A percentile compares a stretch with the other conserved stretches of the same genome.
These are phyloP conservation scores for Zaprionus kolodkinae DNA, from an alignment of 1,140 invertebrate species.

Conservation along the genomic window DNA sequence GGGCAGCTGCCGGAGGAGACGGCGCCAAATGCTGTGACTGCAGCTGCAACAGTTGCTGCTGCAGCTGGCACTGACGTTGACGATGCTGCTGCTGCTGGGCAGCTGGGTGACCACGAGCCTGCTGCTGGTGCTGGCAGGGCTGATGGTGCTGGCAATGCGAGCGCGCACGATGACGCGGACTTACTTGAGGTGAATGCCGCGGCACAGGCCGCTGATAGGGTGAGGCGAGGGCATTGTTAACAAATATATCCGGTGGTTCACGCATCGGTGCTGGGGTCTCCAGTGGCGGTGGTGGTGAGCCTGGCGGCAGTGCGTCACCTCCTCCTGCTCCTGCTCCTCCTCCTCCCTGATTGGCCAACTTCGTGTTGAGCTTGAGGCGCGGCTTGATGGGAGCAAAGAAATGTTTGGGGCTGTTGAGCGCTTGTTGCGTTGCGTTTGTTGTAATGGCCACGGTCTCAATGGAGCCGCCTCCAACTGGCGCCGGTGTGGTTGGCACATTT, in stretches of 20 bases:
- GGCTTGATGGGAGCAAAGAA: slow-evolving; percentile 83
- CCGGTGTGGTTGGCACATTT: slow-evolving; percentile 42
- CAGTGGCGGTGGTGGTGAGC: slow-evolving; percentile 62
- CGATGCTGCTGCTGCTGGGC: slow-evolving; percentile 39
- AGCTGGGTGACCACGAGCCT: slow-evolving; percentile 5
- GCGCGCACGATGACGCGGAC: slow-evolving; percentile 68
- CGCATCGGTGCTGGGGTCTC: slow-evolving; percentile 32
- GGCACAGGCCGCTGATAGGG: slow-evolving; percentile 67
- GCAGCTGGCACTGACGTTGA: slow-evolving; percentile 20
- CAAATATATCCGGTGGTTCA: slow-evolving; percentile 78
- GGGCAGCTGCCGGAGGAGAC: slow-evolving; percentile 13
- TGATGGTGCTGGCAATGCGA: slow-evolving; percentile 55
- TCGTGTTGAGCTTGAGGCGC: slow-evolving; percentile 77
- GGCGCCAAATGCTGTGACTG: slow-evolving; percentile 8
- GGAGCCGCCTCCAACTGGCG: slow-evolving; percentile 14
- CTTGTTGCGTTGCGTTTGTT: slow-evolving; percentile 68
- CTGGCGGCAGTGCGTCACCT: slow-evolving; percentile 52
- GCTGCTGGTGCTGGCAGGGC: slow-evolving; percentile 17
- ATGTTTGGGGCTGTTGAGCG: slow-evolving; percentile 78
- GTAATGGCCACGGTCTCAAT: slow-evolving; percentile 80
- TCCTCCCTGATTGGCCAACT: slow-evolving; percentile 64
- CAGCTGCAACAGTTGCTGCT: slow-evolving; percentile 24
- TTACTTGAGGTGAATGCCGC: slow-evolving; percentile 75
- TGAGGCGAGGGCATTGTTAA: slow-evolving; percentile 76
- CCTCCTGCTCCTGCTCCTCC: no score